Conservation (phyloP, 37 sponge, comb jelly and placozoan species). For the Oopsacas minuta region DNA sequence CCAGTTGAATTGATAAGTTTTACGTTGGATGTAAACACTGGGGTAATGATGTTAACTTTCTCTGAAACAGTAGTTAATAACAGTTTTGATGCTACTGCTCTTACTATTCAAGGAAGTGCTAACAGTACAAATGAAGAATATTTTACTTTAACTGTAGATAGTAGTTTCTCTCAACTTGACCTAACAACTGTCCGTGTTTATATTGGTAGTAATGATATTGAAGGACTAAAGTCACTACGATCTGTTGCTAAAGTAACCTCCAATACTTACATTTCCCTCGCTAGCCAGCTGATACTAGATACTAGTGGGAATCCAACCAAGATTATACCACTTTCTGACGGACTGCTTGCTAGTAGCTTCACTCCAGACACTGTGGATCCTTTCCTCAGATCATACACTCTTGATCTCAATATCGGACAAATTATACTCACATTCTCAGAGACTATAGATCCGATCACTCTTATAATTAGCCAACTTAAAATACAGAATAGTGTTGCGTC, state of each 20-base stretch:
- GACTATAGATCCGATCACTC: conserved; percentile 10
- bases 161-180: not conserved
- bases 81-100: conserved; percentile 11
- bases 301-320: conserved; percentile 39
- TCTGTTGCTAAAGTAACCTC: not conserved
- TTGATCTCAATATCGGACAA: conserved; percentile 58
- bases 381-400: conserved; percentile 27
- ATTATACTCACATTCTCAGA: conserved; percentile 46
- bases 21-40: conserved; percentile 26
- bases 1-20: not conserved
- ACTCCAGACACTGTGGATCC: conserved; percentile 48
- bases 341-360: conserved; percentile 27
- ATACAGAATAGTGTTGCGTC: not conserved
- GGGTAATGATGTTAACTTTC: conserved; percentile 47
- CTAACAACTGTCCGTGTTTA: not conserved
- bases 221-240: not conserved
- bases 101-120: not conserved
- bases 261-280: conserved; percentile 5
- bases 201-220: conserved; percentile 12
- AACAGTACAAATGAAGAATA: not conserved
- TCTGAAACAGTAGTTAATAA: conserved; percentile 46
- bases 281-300: conserved; percentile 29
- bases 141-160: not conserved
- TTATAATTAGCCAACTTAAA: not conserved
- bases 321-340: conserved; percentile 23